Evolutionary conservation across 2,888 invertebrate species (phyloP), one percentile per base, ranked within the genome.

Genomic region (Graphium colonna): DNA sequence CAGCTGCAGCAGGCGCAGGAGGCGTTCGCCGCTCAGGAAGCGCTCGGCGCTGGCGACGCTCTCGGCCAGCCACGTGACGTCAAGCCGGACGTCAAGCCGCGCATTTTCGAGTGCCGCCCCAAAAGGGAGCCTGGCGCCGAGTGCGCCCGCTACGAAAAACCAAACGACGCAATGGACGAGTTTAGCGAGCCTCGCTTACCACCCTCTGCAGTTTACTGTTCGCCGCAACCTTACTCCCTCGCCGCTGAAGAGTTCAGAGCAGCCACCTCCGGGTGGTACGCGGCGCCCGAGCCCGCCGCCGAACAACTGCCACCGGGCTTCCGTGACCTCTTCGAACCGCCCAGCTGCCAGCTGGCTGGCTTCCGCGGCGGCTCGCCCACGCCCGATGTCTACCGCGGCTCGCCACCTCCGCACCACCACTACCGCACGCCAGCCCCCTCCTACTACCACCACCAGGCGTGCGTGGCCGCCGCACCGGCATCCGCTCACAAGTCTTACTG

Each of bases 61-160:
- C 72, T 83, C 8, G 82, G 74, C 2, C 81, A 79, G 43, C 80
- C 84, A 68, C 91, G 92, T 53, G 91, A 92, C 60, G 89, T 92
- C 59, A 82, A 91, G 62, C 87, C 91, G 31, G 92, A 92, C 63
- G 91, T 93, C 46, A 93, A 94, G 62, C 92, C 92, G 15, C 78
- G 94, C 48, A 90, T 92, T 4, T 83, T 92, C 53, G 92, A 92
- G 68, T 93, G 93, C 71, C 92, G 94, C 66, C 94, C 93, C 0
- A 94, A 94, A 71, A 83, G 94, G n/a, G 94, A 94, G 68, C 94
- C 94, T 0, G 91, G 91, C 38, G 91, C 91, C 5, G 93, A 94
- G 60, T 89, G 89, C 61, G 81, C 81, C 33, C 77, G 90, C 51
- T 90, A 90, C 46, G 91, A 91, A 45, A 91, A 91, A 41, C 75